Evolutionary conservation across 2,888 invertebrate species (phyloP), one percentile per base, ranked within the genome.

Genomic region (Zeuzera pyrina): DNA sequence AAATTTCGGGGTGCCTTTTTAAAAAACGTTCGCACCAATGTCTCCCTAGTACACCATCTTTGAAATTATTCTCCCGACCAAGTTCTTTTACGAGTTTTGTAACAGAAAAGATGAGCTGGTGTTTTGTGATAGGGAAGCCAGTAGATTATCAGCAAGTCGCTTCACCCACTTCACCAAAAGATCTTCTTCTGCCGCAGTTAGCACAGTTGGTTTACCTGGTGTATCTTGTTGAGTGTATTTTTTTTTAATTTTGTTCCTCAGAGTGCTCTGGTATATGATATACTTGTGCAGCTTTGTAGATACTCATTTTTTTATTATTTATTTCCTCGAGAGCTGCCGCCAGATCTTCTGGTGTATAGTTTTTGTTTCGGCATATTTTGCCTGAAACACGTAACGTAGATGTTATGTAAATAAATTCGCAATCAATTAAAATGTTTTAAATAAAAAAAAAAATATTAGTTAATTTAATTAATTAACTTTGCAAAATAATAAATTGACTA

Each of bases 201-300:
- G 12, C 4, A 33, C 33, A n/a, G 22, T 33, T n/a, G 33, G 33
- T 6, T 27, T 29, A n/a, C 33, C 33, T 15, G 33, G 33, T 12
- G n/a, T n/a, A n/a, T n/a, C 12, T n/a, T 29, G 10, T 14, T 33
- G 28, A 13, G 25, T 6, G 14, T 33, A 29, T 12, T 7, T 33
- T 16, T 29, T 28, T 14, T 33, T 33, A 24, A 33, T 24, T 28
- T 33, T 29, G 16, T 33, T 29, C 12, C 29, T 24, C 2, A 33
- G 29, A 2, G 33, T 33, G 33, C 16, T 29, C 25, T 3, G 33
- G 33, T 29, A 33, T 24, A 2, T 33, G 10, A 16, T 29, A 29
- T 7, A 23, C 13, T 15, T 33, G 23, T 3, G 33, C 22, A n/a
- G 33, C 33, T 33, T 29, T 24, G 12, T 7, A 24, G 2, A 34